Percentiles rank a stretch among this genome's conserved stretches.
phyloP scores from a whole-genome alignment of 2,888 invertebrate species.

The Acleris laterana region DNA sequence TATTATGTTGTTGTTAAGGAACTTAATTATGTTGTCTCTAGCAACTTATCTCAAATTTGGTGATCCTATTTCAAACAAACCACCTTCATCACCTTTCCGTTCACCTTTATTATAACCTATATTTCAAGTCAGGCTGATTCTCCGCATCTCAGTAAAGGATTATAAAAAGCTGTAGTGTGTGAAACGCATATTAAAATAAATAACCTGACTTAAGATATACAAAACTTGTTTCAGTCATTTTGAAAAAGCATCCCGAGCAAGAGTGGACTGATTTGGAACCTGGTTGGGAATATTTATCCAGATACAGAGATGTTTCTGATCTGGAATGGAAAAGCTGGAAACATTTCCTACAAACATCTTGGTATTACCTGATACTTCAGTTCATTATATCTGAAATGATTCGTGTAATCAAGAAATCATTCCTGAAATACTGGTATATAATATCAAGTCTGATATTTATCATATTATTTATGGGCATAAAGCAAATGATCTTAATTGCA shows the following conservation, averaged over 20 bases:
- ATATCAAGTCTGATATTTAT: conserved; percentile 78
- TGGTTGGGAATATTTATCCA: conserved; percentile 83
- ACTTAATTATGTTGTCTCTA: too few relatives aligned
- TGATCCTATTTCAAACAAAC: too few relatives aligned
- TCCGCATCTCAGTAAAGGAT: too few relatives aligned
- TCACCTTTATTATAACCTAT: too few relatives aligned
- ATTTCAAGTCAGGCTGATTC: too few relatives aligned
- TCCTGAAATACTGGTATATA: conserved; percentile 83
- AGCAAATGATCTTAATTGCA: conserved; percentile 77
- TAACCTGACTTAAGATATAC: too few relatives aligned
- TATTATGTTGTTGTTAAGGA: too few relatives aligned
- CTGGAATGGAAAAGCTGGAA: conserved; percentile 89
- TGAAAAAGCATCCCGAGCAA: conserved; percentile 51
- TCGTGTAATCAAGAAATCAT: conserved; percentile 52
- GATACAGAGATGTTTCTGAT: conserved; percentile 87
- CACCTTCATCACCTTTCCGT: too few relatives aligned
- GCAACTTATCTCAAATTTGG: too few relatives aligned
- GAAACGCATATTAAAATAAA: too few relatives aligned
- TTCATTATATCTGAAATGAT: conserved; percentile 81
- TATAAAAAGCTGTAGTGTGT: too few relatives aligned
- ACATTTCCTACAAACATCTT: conserved; percentile 76
- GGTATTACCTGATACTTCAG: conserved; percentile 84
- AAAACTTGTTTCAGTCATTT: conserved; percentile 54
- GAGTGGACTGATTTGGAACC: conserved; percentile 77
- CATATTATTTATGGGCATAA: conserved; percentile 71